Conservation (phyloP, 2,888 invertebrate genomes). For the Nemotelus nigrinus region DNA sequence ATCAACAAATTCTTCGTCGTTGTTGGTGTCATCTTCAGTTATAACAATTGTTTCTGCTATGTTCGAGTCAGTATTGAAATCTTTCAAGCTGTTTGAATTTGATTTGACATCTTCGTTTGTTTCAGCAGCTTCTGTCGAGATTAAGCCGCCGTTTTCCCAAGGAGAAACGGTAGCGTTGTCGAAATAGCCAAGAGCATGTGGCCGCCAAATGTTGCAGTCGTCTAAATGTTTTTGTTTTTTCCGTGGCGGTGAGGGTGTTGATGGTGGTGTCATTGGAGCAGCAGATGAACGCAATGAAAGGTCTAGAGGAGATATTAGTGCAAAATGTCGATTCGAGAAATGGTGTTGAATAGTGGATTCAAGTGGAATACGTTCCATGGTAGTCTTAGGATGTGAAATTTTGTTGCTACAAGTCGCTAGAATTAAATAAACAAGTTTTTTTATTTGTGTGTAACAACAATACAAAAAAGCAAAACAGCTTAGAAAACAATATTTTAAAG, state of each 20-base stretch:
- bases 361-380: not conserved
- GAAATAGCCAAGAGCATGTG: conserved; percentile 56
- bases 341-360: not conserved
- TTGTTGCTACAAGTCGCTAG: no score
- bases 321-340: not conserved
- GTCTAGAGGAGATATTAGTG: conserved; percentile 61
- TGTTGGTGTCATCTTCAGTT: conserved; percentile 62
- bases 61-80: conserved; percentile 47
- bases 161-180: conserved; percentile 49
- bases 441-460: no score
- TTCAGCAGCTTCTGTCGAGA: conserved; percentile 46
- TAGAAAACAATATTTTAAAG: no score
- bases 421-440: no score
- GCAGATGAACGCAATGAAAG: conserved; percentile 61
- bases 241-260: conserved; percentile 64
- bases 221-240: conserved; percentile 60
- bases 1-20: conserved; percentile 63
- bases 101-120: conserved; percentile 56
- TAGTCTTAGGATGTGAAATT: no score
- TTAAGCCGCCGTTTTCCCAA: conserved; percentile 40
- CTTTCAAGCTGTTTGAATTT: conserved; percentile 48
- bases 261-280: conserved; percentile 64
- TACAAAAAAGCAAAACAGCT: no score
- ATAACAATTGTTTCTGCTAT: conserved; percentile 61
- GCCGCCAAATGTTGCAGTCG: conserved; percentile 61